Evolutionary conservation across 2,888 invertebrate species (phyloP).

Genomic region (Conus canariensis): DNA sequence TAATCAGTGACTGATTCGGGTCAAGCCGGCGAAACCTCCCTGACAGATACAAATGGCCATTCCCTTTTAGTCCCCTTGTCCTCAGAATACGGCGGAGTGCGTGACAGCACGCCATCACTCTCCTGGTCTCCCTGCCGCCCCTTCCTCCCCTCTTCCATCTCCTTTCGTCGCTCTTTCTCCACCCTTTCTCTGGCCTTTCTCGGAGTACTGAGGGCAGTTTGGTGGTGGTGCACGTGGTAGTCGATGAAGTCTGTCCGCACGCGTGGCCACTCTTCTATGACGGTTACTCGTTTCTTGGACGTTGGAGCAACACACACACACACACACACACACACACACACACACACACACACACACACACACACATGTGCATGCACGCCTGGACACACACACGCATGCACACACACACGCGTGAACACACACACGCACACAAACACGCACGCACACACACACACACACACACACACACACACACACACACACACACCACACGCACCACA

Average conservation of each 20-base stretch:
- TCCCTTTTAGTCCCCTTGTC: not conserved
- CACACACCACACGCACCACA: not conserved
- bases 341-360: conserved; percentile 10
- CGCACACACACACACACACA: conserved; percentile 8
- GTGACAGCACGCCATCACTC: not conserved
- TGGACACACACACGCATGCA: not conserved
- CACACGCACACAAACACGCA: not conserved
- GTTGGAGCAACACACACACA: not conserved
- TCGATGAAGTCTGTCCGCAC: not conserved
- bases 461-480: conserved; percentile 11
- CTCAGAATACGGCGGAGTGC: not conserved
- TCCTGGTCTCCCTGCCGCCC: not conserved
- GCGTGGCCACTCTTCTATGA: not conserved
- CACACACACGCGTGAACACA: not conserved
- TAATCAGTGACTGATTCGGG: no score
- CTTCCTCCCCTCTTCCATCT: not conserved
- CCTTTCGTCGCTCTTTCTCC: conserved; percentile 2
- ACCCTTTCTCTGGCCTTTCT: conserved; percentile 16
- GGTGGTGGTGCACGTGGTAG: not conserved
- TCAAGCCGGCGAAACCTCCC: not conserved
- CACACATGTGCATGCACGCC: not conserved
- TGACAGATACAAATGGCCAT: conserved; percentile 9
- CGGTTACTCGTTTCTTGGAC: no score
- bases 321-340: not conserved
- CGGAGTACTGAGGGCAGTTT: not conserved